Evolutionary conservation across 2,888 invertebrate genomes (phyloP), one percentile per base, ranked within the genome.

Genomic region (Merodon equestris): DNA sequence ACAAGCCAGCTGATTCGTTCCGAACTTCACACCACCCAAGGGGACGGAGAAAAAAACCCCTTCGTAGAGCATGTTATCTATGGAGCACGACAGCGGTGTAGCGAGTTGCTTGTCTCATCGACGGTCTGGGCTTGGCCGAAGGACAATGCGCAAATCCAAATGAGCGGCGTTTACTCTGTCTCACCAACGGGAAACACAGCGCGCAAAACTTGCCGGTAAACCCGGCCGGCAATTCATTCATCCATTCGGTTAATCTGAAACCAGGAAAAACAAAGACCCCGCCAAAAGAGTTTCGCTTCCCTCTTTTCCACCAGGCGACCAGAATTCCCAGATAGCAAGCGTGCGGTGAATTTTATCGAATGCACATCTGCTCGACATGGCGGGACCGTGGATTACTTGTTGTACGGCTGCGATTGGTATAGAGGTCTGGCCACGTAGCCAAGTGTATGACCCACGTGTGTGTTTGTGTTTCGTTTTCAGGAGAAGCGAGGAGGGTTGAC

Each of bases 231-330:
- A 48, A 9, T 36, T 14, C 27, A 61, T 53, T 9, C n/a, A n/a
- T n/a, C n/a, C n/a, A n/a, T n/a, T 57, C 40, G 45, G 79, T 73
- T 72, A 73, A 79, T 79, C 73, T 79, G 42, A 79, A 85, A 85
- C 83, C 85, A 86, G 86, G 86, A 87, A 87, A 87, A 87, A 87
- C 87, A 85, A 79, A 88, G 86, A 88, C 88, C 88, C 88, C 88
- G 88, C 88, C 88, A 88, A 88, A 88, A 88, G 87, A 88, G 87
- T 86, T 86, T 86, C 84, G 88, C 88, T 88, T 88, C 88, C 88
- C 88, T 88, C 88, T 88, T 88, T 88, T 88, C 85, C 84, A 87
- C 85, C 85, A 88, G 86, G 88, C 84, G 83, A 82, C 3, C 88
- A 88, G 85, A 76, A 85, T 81, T 72, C 60, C 18, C 38, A 83